phyloP scores from a whole-genome alignment of 1,140 invertebrate species.

The Hormaphis cornu region DNA sequence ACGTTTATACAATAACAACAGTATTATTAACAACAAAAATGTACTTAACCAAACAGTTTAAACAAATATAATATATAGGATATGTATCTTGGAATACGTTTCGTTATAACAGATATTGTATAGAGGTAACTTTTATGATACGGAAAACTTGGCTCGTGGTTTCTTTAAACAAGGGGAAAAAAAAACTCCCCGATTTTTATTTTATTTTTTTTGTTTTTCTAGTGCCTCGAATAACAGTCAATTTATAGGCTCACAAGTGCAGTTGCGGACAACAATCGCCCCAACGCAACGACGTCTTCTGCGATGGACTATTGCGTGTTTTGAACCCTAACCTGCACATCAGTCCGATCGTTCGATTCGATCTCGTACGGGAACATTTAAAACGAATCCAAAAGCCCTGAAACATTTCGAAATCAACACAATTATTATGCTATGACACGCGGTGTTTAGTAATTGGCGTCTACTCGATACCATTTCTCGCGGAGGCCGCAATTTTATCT shows the following conservation, averaged over 20 bases:
- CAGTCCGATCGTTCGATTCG: constrained; percentile 43
- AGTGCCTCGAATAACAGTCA: not conserved
- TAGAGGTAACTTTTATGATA: constrained; percentile 19
- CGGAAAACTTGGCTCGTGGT: not conserved
- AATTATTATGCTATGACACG: not conserved
- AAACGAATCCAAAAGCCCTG: not conserved
- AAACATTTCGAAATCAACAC: not conserved
- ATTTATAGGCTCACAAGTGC: not conserved
- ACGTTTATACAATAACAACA: not conserved
- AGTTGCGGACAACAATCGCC: constrained; percentile 74
- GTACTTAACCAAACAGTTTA: constrained; percentile 12
- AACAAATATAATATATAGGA: constrained; percentile 27
- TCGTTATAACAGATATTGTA: constrained; percentile 10
- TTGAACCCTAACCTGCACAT: constrained; percentile 89
- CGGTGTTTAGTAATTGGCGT: no score
- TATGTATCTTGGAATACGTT: constrained; percentile 17
- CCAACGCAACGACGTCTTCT: constrained; percentile 89
- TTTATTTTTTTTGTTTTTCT: not conserved
- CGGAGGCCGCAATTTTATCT: no score
- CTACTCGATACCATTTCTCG: no score
- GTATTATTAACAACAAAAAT: constrained; percentile 13
- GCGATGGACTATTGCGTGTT: constrained; percentile 87
- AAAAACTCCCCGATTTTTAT: not conserved
- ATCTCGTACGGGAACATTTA: constrained; percentile 28
- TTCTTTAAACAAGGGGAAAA: no score